phyloP scores from a whole-genome alignment of 2,797 vertebrate genomes.

The Onychomys leucogaster region DNA sequence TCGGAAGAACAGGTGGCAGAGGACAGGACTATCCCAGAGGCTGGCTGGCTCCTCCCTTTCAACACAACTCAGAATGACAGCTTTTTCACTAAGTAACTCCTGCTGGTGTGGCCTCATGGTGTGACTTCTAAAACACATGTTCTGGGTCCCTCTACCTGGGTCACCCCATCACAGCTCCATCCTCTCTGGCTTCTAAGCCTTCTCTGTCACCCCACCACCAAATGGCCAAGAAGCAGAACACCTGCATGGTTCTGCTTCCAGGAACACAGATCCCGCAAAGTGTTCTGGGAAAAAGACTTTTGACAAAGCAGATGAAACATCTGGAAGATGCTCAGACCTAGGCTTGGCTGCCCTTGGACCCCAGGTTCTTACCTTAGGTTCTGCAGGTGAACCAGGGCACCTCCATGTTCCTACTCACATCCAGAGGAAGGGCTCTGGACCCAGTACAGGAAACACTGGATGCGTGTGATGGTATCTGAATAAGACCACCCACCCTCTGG shows the following conservation, averaged over 20 bases:
- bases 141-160: accelerated
- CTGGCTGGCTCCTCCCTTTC: background rate
- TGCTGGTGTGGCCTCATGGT: background rate
- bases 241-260: background rate
- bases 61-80: background rate
- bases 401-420: background rate
- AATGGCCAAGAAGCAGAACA: background rate
- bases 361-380: background rate
- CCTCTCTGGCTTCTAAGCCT: background rate
- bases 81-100: background rate
- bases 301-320: background rate
- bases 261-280: background rate
- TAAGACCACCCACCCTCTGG: background rate
- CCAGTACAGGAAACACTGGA: background rate
- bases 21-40: background rate
- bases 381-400: background rate
- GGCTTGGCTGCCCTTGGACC: background rate
- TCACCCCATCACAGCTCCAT: background rate
- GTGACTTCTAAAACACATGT: background rate
- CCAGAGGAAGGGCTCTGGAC: background rate
- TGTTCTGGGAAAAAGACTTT: background rate
- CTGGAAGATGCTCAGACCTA: background rate
- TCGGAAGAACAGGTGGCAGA: background rate
- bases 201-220: no score
- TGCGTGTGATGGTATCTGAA: background rate